A percentile compares a stretch with the other conserved stretches of the same genome.
Conservation (phyloP, 2,888 invertebrate species). For the Idaea biselata region DNA sequence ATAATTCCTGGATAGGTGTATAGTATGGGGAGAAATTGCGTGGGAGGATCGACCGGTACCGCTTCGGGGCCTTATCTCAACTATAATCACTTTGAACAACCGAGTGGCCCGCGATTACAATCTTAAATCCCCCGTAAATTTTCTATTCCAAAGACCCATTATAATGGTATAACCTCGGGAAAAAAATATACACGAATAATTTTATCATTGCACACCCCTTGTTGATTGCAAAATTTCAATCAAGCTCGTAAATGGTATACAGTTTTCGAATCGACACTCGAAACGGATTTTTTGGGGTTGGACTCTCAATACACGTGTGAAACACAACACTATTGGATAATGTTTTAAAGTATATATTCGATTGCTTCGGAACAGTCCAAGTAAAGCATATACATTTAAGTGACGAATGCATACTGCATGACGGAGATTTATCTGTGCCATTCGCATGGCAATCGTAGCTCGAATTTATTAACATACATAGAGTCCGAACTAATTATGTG, state of each 20-base stretch:
- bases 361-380: constrained; percentile 22
- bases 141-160: constrained; percentile 68
- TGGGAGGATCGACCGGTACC: constrained; percentile 66
- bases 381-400: constrained; percentile 48
- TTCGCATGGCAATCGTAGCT: constrained; percentile 68
- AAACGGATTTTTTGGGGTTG: constrained; percentile 74
- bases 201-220: constrained; percentile 74
- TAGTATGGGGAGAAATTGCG: constrained; percentile 32
- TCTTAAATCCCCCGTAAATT: constrained; percentile 78
- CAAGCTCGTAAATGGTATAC: constrained; percentile 77
- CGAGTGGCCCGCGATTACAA: constrained; percentile 73
- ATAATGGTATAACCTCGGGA: constrained; percentile 71
- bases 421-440: constrained; percentile 76
- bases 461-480: constrained; percentile 66
- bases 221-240: constrained; percentile 80
- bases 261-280: constrained; percentile 73
- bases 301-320: constrained; percentile 32
- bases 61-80: constrained; percentile 65
- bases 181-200: constrained; percentile 77
- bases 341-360: constrained; percentile 38
- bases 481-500: constrained; percentile 61
- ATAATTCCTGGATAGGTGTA: constrained; percentile 21
- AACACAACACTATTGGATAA: constrained; percentile 39
- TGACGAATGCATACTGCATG: constrained; percentile 63
- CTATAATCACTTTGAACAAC: constrained; percentile 78